A percentile compares a stretch with the other conserved stretches of the same genome.
Conservation (phyloP, 2,888 invertebrate genomes). For the Standfussiana lucernea region DNA sequence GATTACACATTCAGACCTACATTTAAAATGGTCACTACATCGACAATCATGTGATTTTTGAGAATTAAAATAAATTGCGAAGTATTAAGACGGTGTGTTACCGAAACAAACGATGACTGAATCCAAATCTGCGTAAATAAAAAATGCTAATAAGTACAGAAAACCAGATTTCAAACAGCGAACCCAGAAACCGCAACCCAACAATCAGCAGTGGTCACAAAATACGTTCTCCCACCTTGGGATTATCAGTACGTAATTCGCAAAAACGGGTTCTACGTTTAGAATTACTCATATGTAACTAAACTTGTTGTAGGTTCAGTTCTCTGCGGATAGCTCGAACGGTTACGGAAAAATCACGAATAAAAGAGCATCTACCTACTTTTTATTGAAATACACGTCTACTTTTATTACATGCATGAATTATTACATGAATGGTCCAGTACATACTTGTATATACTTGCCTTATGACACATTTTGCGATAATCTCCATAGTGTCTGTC, state of each 20-base stretch:
- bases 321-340: background rate
- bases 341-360: slow-evolving; percentile 34
- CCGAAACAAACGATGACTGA: background rate
- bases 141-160: no score
- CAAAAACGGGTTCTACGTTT: background rate
- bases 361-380: slow-evolving; percentile 23
- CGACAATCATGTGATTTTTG: background rate
- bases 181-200: no score
- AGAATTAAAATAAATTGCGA: background rate
- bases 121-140: background rate
- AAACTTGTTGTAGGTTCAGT: background rate
- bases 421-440: slow-evolving; percentile 56
- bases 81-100: background rate
- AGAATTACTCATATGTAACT: background rate
- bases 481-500: slow-evolving; percentile 22
- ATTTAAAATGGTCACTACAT: background rate
- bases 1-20: background rate
- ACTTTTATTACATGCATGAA: slow-evolving; percentile 54
- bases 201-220: no score
- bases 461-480: slow-evolving; percentile 42
- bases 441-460: slow-evolving; percentile 19
- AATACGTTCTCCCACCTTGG: no score
- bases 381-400: slow-evolving; percentile 34
- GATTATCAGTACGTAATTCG: no score
- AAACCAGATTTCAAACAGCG: no score